Base-by-base conservation (phyloP, 1,140 invertebrate species). In the Mylabris phalerata region DNA sequence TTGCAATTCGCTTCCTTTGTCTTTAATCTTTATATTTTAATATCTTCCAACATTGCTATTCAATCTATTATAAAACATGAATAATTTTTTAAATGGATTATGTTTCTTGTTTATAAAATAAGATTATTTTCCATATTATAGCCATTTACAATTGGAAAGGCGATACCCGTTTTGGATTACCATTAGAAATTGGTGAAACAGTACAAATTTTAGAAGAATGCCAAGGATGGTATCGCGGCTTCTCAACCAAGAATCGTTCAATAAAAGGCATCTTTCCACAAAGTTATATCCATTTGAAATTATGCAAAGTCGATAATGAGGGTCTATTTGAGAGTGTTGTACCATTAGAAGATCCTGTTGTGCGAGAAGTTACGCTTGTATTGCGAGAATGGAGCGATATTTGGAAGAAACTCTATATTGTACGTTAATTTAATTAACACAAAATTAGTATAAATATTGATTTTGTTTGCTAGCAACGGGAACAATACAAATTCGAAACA, bases 361-460 rank as follows among this genome's bases (percentile, higher is more conserved):
- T 94, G 0, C 79, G 84, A 46, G 93, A 96, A 77, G 90, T 94
- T n/a, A 90, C 91, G 3, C 80, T 88, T 55, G 93, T 95, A 0
- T 77, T 96, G 9, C 78, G 92, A 72, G 94, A 98, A 85, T 98
- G 94, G 94, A 89, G 86, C 26, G 76, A 86, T 60, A 88, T 94
- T 56, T 95, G 93, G 93, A 94, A 94, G 70, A 85, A 84, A 56
- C 78, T 94, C 9, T 95, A 88, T 81, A 87, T 93, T 78, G 91
- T 91, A 77, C 78, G 84, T 78, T 10, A 24, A 10, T 25, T 50
- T 3, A 11, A 4, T 38, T 24, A n/a, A 2, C 4, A 38, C 9
- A 32, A 32, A 32, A 32, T 32, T 7, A 32, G 3, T 32, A 32
- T 5, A 5, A 32, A 32, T 32, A 32, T 32, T 5, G 4, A 32